Base-by-base conservation (phyloP, 1,140 invertebrate species). In the Physella acuta region DNA sequence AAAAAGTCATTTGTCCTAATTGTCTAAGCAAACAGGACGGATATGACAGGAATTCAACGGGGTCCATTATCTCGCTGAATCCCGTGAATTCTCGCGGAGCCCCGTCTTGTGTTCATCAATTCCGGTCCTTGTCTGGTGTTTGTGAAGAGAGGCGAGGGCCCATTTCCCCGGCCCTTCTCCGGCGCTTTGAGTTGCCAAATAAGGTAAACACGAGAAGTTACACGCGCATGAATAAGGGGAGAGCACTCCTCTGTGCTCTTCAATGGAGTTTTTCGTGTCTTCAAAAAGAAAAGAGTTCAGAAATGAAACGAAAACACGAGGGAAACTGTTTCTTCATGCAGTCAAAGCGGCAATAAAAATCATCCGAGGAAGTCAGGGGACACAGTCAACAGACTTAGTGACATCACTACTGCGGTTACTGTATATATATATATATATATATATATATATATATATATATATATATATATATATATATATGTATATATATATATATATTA, bases 1-100 rank as follows among this genome's bases (percentile, higher is more conserved):
- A 64, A 28, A 64, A 64, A 64, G 62, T 64, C 62, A 52, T 64
- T 64, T 64, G 62, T 64, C 44, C 39, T 64, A 64, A 64, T 64
- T 64, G 62, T 64, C 62, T 51, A 17, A 24, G 62, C 52, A 64
- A 64, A 64, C 44, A 64, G 17, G 62, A 3, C 62, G 62, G 62
- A 64, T 64, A 64, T 64, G 62, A 64, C 62, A 52, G 31, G 62
- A 64, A 64, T 64, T 36, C 49, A 64, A 52, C 62, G 28, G 44
- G 17, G 1, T 4, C 49, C 49, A 64, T 64, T 64, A 64, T 28
- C 62, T 52, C 62, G 2, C 31, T 33, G 62, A 52, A 64, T 64
- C 49, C 26, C 44, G 28, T 24, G 62, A 64, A 64, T 64, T 64
- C 62, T 64, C 44, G 4, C 1, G n/a, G 2, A 52, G 37, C 51